Evolutionary conservation across 1,140 invertebrate genomes (phyloP).

Genomic region (Luehdorfia chinensis): DNA sequence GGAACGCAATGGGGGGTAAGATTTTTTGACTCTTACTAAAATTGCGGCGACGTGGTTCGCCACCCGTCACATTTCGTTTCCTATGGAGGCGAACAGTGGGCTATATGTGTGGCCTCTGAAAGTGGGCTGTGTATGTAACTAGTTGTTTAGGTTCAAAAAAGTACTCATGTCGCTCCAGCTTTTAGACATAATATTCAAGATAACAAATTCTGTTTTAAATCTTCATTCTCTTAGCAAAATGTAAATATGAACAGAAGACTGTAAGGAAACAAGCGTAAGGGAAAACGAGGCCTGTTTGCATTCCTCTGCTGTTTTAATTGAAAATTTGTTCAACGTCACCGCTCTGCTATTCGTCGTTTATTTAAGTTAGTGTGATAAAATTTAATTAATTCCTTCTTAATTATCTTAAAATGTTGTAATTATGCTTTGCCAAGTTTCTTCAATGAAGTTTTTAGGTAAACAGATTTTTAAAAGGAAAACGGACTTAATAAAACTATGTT

Average conservation of each 20-base stretch:
- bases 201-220: background rate
- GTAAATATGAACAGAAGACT: slow-evolving; percentile 1
- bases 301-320: slow-evolving; percentile 13
- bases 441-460: background rate
- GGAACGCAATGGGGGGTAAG: too few relatives aligned
- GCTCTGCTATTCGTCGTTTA: background rate
- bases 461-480: too few relatives aligned
- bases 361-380: slow-evolving; percentile 9
- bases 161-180: too few relatives aligned
- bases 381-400: slow-evolving; percentile 13
- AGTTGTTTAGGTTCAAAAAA: too few relatives aligned
- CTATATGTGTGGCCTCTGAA: too few relatives aligned
- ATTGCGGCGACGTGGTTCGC: too few relatives aligned
- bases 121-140: too few relatives aligned
- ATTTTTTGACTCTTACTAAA: too few relatives aligned
- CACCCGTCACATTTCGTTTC: too few relatives aligned
- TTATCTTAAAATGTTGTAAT: slow-evolving; percentile 9
- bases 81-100: too few relatives aligned
- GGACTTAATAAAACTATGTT: too few relatives aligned
- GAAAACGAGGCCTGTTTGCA: background rate
- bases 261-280: background rate
- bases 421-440: background rate
- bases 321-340: slow-evolving; percentile 9
- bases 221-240: slow-evolving; percentile 1
- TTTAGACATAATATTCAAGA: too few relatives aligned